A percentile compares a stretch with the other conserved stretches of the same genome.
These are phyloP conservation scores for Parelbella ahira DNA, from an alignment of 2,888 invertebrate genomes.

Conservation along the genomic window DNA sequence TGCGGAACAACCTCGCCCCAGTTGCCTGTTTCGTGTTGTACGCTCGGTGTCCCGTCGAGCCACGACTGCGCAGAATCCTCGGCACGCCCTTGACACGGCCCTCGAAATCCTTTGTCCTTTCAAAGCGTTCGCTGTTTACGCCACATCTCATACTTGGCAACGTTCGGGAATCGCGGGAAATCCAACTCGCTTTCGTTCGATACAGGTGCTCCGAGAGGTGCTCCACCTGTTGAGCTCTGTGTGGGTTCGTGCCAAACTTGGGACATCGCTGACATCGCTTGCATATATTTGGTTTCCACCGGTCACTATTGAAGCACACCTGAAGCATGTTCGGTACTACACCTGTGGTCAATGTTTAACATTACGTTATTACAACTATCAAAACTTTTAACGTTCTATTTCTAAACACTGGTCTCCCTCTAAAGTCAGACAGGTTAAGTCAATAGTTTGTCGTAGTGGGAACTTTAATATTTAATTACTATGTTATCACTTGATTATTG, in stretches of 20 bases:
- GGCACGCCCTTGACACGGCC: slow-evolving; percentile 70
- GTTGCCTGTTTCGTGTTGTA: slow-evolving; percentile 37
- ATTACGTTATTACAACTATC: no score
- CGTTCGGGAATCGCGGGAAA: background rate
- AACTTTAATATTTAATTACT: no score
- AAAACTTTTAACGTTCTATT: no score
- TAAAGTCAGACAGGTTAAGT: no score
- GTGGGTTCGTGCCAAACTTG: slow-evolving; percentile 1
- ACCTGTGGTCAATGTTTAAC: no score
- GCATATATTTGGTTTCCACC: no score
- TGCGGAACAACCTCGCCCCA: slow-evolving; percentile 38
- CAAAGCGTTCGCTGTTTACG: slow-evolving; percentile 26
- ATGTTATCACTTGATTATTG: no score
- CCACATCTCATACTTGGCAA: slow-evolving; percentile 13
- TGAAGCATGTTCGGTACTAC: no score
- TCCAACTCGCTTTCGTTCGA: slow-evolving; percentile 9
- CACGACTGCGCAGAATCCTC: slow-evolving; percentile 69
- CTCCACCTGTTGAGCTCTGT: slow-evolving; percentile 9
- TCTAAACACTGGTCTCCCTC: no score
- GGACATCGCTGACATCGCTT: no score
- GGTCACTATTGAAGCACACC: no score
- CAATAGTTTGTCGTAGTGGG: no score
- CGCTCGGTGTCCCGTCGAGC: slow-evolving; percentile 31
- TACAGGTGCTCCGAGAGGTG: slow-evolving; percentile 1
- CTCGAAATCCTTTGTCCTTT: slow-evolving; percentile 65